Evolutionary conservation across 2,113 vertebrate species (phyloP), one percentile per base, ranked within the genome.

Genomic region (Podarcis cretensis): DNA sequence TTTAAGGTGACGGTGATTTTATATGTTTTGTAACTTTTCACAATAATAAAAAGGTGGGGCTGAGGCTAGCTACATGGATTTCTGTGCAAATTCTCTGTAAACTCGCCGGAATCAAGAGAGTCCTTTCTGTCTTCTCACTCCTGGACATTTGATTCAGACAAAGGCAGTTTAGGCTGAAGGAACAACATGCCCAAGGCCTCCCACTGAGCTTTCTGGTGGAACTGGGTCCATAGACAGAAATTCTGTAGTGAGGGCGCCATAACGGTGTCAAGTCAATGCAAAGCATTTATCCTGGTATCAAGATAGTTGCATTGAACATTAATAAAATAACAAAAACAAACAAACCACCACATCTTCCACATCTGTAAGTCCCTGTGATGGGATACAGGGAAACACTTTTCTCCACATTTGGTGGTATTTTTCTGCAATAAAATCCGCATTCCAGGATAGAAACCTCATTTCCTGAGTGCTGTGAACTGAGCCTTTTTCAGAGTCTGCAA

Each of bases 111-210:
- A 7, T 80, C 77, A 69, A 57, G 25, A 9, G 37, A 86, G 32
- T 27, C 18, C 20, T 23, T 75, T 85, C 43, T 69, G 30, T 0
- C 0, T 48, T 0, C 0, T 80, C 0, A 0, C 54, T 71, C 76
- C 69, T 89, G 87, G 76, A 69, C 84, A 90, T 83, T 77, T 73
- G 16, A 63, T 63, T 63, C 59, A 18, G 5, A 63, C 14, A 63
- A 63, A 20, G 59, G 18, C 59, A 63, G 43, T 30, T 71, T 71
- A 54, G 30, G 18, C 3, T 43, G 59, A 43, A 37, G 30, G 65
- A 71, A 9, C 16, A 40, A n/a, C 7, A 37, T 37, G 35, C 35
- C 35, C 35, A 83, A 37, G 23, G 79, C 1, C 57, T 37, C 13
- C 63, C 13, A 25, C 23, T 65, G 32, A 35, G 32, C 32, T 25